These are phyloP conservation scores for Cotesia vestalis DNA, from an alignment of 1,140 invertebrate genomes.

Conservation along the genomic window DNA sequence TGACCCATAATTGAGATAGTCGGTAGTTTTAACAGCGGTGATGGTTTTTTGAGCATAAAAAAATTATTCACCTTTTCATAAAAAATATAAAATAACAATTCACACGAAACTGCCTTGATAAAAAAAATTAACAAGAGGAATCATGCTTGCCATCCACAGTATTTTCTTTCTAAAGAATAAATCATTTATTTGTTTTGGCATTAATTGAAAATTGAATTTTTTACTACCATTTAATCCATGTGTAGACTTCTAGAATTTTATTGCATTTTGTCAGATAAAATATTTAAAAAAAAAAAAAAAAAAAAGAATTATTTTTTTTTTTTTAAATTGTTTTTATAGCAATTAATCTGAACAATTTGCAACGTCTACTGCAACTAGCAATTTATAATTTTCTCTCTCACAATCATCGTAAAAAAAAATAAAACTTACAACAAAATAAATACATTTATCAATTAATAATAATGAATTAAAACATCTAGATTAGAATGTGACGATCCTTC, in stretches of 20 bases:
- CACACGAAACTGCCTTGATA: constrained; percentile 31
- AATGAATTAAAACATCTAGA: background rate
- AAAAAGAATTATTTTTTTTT: no score
- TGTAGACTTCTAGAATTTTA: background rate
- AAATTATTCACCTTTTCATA: no score
- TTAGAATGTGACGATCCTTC: constrained; percentile 53
- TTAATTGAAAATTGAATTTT: background rate
- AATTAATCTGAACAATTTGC: background rate
- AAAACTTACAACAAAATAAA: no score
- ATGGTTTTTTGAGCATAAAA: no score
- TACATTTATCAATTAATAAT: no score
- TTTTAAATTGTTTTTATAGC: background rate
- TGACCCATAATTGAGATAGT: background rate
- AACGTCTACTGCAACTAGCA: no score
- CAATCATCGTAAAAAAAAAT: no score
- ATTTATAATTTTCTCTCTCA: no score
- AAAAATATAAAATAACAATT: no score
- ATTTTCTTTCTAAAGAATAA: constrained; percentile 53
- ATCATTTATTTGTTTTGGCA: constrained; percentile 34
- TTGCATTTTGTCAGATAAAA: background rate
- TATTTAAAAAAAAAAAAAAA: no score
- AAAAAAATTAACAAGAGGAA: constrained; percentile 3
- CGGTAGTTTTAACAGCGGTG: background rate
- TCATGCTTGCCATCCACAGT: constrained; percentile 49
- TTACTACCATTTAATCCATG: constrained; percentile 2